Evolutionary conservation across 2,113 vertebrate species (phyloP).

Genomic region (Laticauda laticaudata): DNA sequence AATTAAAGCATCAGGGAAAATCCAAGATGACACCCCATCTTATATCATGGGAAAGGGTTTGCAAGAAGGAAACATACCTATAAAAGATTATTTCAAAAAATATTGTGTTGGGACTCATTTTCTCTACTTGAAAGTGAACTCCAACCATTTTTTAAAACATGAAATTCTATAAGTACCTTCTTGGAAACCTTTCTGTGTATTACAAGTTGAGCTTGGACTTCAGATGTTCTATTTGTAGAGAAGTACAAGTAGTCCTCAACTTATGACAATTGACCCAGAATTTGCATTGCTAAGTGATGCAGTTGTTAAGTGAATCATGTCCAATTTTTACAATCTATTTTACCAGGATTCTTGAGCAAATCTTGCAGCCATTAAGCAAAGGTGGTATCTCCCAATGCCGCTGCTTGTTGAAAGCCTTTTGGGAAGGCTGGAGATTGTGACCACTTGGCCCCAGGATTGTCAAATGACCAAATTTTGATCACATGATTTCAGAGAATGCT

Average conservation of each 20-base stretch:
- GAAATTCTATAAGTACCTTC: not conserved
- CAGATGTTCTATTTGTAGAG: not conserved
- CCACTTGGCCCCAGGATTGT: not conserved
- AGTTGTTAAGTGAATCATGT: too few species aligned
- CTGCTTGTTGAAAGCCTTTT: not conserved
- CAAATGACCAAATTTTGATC: not conserved
- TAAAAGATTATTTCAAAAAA: not conserved
- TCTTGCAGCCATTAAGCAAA: not conserved
- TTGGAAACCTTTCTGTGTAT: not conserved
- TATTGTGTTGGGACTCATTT: not conserved
- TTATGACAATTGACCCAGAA: not conserved
- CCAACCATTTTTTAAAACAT: not conserved
- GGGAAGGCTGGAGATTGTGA: not conserved
- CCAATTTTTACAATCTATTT: too few species aligned
- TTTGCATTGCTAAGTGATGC: not conserved
- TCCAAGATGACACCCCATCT: not conserved
- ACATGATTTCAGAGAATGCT: not conserved
- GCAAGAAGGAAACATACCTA: not conserved
- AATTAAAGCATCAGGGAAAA: not conserved
- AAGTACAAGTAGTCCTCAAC: not conserved
- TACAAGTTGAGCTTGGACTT: not conserved
- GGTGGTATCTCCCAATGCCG: not conserved
- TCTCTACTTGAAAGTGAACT: not conserved
- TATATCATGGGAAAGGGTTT: not conserved
- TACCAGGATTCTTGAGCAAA: not conserved